Conservation (phyloP, 2,797 vertebrate genomes). For the Pogonophryne albipinna region DNA sequence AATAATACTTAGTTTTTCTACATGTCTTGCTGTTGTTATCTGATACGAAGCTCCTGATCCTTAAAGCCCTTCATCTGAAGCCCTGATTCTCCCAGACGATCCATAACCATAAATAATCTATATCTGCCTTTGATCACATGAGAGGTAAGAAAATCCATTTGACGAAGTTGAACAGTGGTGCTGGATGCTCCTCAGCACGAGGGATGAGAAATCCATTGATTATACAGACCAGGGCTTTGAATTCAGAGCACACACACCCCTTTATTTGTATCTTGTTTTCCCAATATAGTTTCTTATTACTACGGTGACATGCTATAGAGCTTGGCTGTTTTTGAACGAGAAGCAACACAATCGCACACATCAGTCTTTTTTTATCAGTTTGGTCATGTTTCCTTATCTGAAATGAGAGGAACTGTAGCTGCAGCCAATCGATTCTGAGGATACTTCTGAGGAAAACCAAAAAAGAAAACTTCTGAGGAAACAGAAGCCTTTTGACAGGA, state of each 20-base stretch:
- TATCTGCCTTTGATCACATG: constrained; percentile 39
- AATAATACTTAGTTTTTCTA: constrained; percentile 12
- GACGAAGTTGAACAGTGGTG: constrained; percentile 25
- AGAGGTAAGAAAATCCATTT: constrained; percentile 48
- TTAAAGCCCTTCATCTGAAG: constrained; percentile 19
- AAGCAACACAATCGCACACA: neutral
- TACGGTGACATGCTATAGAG: neutral
- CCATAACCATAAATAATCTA: constrained; percentile 56
- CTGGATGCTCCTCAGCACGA: constrained; percentile 20
- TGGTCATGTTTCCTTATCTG: neutral
- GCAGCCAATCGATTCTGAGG: neutral
- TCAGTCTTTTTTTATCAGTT: neutral
- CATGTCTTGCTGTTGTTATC: constrained; percentile 4
- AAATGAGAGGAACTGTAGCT: neutral
- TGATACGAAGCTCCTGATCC: constrained; percentile 8
- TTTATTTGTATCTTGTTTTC: constrained; percentile 20
- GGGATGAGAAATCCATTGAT: constrained; percentile 26
- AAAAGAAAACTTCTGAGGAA: neutral
- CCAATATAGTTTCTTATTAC: constrained; percentile 26
- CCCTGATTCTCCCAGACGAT: constrained; percentile 34
- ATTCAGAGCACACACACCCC: neutral
- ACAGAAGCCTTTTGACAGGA: neutral
- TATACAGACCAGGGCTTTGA: constrained; percentile 21
- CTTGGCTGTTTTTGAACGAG: neutral
- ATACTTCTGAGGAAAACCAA: too few relatives aligned